Base-by-base conservation (phyloP, 1,140 invertebrate species). In the Rhagoletis zephyria region DNA sequence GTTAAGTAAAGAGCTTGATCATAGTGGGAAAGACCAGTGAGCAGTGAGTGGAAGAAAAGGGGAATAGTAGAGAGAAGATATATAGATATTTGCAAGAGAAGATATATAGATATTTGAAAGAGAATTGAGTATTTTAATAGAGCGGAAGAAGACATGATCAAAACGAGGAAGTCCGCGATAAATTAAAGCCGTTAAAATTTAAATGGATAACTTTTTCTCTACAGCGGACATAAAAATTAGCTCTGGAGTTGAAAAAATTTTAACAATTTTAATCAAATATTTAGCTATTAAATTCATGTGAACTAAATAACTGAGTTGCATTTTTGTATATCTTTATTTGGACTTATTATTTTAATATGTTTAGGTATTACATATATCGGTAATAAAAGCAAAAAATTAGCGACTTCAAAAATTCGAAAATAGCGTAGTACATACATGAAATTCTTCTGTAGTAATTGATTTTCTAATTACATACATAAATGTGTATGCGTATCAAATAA, bases 351-450 rank as follows among this genome's bases (percentile, higher is more conserved):
- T 56, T 12, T 14, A 81, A 81, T 19, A 81, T 81, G 51, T 56
- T 56, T 56, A 56, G 5, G 45, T 56, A 81, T 56, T 30, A 30
- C 30, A 14, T 81, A 81, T 81, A n/a, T 30, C 30, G 30, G 30
- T 81, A 81, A 81, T 81, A 56, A 81, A 48, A 81, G 74, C 74
- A 81, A 81, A 81, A 81, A 81, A 56, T 12, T 19, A 56, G n/a
- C 16, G 19, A 81, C 51, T 7, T 56, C 74, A 56, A n/a, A 81
- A 81, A 81, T 81, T 81, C 51, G 64, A 67, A 56, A 81, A 81
- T n/a, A 56, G 45, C 45, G 0, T 7, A 30, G 48, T 10, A 63
- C 61, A 63, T 63, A 63, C 61, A 63, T 63, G 4, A 4, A 45
- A 10, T 45, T 48, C 42, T 81, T 45, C 56, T 81, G 74, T 56